These are phyloP conservation scores for Scatophagus argus DNA, from an alignment of 2,113 vertebrate species.

Conservation along the genomic window DNA sequence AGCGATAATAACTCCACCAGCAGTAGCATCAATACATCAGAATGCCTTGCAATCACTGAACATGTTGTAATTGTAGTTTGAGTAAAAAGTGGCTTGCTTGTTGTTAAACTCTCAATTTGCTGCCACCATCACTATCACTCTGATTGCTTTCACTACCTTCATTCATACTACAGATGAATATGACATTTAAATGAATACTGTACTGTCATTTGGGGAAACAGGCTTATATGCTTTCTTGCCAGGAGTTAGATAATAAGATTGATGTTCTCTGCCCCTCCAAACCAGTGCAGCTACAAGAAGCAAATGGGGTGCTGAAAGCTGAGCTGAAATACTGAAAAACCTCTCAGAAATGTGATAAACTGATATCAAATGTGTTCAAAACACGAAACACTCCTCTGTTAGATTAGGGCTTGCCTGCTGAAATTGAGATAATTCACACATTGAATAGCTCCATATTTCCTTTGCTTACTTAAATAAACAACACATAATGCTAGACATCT, in stretches of 20 bases:
- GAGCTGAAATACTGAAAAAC: background rate
- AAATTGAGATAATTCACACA: slow-evolving; percentile 7
- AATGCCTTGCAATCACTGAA: background rate
- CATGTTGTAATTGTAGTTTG: background rate
- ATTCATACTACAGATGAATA: background rate
- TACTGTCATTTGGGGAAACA: background rate
- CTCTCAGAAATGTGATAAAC: background rate
- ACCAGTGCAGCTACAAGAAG: background rate
- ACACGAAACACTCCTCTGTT: background rate
- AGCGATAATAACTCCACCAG: slow-evolving; percentile 23
- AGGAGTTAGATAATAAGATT: background rate
- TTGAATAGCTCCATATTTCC: slow-evolving; percentile 15
- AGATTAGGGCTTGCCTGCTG: background rate
- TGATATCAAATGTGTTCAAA: background rate
- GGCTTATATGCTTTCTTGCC: background rate
- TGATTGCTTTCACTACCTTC: background rate
- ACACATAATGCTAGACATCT: slow-evolving; percentile 29
- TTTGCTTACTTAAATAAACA: slow-evolving; percentile 17
- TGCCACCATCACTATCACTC: background rate
- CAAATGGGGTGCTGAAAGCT: background rate
- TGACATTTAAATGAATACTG: background rate
- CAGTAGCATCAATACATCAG: slow-evolving; percentile 9
- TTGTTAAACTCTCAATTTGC: background rate
- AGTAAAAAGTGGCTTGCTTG: background rate
- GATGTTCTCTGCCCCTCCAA: background rate